Evolutionary conservation across 2,113 vertebrate species (phyloP).

Genomic region (Cisticola juncidis): DNA sequence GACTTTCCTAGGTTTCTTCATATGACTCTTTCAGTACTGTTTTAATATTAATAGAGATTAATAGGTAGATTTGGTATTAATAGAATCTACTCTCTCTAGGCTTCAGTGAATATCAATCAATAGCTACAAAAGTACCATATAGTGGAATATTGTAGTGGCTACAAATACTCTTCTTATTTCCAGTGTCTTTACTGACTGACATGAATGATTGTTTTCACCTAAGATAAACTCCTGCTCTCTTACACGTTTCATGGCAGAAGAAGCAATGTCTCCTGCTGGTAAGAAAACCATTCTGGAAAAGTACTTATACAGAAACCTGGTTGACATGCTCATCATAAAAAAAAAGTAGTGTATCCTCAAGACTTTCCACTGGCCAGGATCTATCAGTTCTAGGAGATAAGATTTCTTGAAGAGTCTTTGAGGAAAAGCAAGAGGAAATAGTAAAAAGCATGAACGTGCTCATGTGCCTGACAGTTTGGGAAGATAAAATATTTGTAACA

Average conservation of each 20-base stretch:
- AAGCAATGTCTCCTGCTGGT: background rate
- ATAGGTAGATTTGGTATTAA: slow-evolving; percentile 33
- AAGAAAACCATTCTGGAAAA: background rate
- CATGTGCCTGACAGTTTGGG: background rate
- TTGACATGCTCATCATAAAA: background rate
- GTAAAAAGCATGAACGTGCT: background rate
- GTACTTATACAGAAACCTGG: background rate
- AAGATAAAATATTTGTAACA: background rate
- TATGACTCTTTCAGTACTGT: background rate
- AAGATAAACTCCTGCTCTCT: background rate
- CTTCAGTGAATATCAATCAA: slow-evolving; percentile 30
- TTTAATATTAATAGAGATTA: slow-evolving; percentile 49
- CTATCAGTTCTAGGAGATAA: background rate
- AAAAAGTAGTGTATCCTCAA: background rate
- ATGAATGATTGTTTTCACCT: slow-evolving; percentile 9
- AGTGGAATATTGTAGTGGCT: background rate
- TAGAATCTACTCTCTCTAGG: background rate
- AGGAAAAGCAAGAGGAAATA: background rate
- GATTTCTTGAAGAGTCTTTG: background rate
- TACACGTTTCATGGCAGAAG: background rate
- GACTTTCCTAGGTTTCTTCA: background rate
- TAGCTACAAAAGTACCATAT: background rate
- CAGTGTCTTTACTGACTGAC: background rate
- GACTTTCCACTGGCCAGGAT: background rate
- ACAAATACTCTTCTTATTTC: slow-evolving; percentile 13